phyloP scores from a whole-genome alignment of 2,113 vertebrate genomes.

The Hippocampus barbouri region DNA sequence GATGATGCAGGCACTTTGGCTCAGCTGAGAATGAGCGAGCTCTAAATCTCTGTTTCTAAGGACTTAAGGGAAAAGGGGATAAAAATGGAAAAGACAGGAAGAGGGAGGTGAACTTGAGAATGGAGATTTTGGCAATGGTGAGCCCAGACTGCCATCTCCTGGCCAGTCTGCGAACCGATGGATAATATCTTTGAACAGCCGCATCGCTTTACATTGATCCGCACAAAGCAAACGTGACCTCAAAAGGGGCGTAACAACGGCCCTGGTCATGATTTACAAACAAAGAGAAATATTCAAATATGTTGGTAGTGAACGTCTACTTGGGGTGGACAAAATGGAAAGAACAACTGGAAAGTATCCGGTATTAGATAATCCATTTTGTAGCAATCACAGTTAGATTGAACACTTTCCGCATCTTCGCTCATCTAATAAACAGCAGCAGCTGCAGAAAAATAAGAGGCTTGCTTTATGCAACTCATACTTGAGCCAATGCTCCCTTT shows the following conservation, averaged over 20 bases:
- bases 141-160: slow-evolving; percentile 63
- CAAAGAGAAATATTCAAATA: slow-evolving; percentile 27
- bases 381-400: slow-evolving; percentile 55
- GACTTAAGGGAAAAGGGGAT: slow-evolving; percentile 57
- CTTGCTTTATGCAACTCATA: slow-evolving; percentile 23
- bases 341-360: slow-evolving; percentile 34
- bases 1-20: slow-evolving; percentile 31
- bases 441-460: slow-evolving; percentile 25
- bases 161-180: slow-evolving; percentile 21
- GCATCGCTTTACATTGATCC: slow-evolving; percentile 37
- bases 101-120: slow-evolving; percentile 35
- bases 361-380: slow-evolving; percentile 38
- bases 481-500: slow-evolving; percentile 22
- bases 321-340: slow-evolving; percentile 35
- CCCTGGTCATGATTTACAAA: slow-evolving; percentile 38
- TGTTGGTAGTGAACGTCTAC: neutral
- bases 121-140: slow-evolving; percentile 22
- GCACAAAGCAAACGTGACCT: slow-evolving; percentile 49
- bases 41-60: slow-evolving; percentile 63
- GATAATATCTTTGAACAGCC: slow-evolving; percentile 36
- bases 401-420: slow-evolving; percentile 32
- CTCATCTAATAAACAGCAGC: slow-evolving; percentile 35
- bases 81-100: slow-evolving; percentile 61
- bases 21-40: slow-evolving; percentile 28
- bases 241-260: slow-evolving; percentile 23